These are phyloP conservation scores for Pocillopora damicornis DNA, from an alignment of 64 coral and sea anemone species.

Conservation along the genomic window DNA sequence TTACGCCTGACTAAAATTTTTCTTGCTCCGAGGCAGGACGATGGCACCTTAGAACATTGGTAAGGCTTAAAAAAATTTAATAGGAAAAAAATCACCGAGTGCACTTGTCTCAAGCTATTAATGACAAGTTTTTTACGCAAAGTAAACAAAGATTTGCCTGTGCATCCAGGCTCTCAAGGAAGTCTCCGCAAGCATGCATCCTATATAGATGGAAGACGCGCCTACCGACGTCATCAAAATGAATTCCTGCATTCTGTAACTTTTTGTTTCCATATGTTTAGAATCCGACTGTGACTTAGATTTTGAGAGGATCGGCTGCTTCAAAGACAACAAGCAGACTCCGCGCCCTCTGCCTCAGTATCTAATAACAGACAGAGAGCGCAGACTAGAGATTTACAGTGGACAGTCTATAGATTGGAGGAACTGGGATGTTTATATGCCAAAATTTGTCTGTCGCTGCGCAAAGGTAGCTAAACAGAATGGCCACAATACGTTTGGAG, in stretches of 20 bases:
- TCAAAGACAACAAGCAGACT: conserved; percentile 21
- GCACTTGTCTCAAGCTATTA: too few species aligned
- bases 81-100: too few species aligned
- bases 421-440: conserved; percentile 78
- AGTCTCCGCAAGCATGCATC: too few species aligned
- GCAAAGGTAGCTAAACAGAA: conserved; percentile 55
- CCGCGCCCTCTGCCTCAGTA: conserved; percentile 67
- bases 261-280: background rate
- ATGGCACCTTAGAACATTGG: too few species aligned
- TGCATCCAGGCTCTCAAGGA: too few species aligned
- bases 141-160: too few species aligned
- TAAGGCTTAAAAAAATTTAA: too few species aligned
- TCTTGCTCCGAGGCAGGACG: too few species aligned
- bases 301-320: conserved; percentile 83
- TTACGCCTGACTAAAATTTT: too few species aligned
- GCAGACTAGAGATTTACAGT: conserved; percentile 3
- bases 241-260: background rate
- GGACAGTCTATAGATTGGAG: conserved; percentile 60
- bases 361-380: conserved; percentile 63
- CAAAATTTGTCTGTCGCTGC: conserved; percentile 73
- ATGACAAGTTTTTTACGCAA: too few species aligned
- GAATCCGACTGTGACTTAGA: conserved; percentile 59
- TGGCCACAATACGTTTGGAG: conserved; percentile 57
- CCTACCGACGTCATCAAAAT: too few species aligned
- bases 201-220: too few species aligned